Conservation (phyloP, 2,888 invertebrate genomes). For the Rotaria socialis region DNA sequence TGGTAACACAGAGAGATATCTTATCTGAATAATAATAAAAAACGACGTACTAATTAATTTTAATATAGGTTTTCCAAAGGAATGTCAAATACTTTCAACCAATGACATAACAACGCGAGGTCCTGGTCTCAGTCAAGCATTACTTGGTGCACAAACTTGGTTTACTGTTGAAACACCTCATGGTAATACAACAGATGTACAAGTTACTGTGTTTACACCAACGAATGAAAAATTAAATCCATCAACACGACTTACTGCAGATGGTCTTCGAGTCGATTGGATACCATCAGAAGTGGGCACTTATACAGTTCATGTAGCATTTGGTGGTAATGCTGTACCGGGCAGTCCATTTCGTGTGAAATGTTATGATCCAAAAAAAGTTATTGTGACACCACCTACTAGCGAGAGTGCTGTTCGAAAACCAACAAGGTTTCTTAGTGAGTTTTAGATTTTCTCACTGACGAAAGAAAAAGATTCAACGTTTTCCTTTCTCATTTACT, state of each 20-base stretch:
- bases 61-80: background rate
- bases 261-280: slow-evolving; percentile 47
- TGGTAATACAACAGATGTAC: background rate
- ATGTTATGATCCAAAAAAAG: slow-evolving; percentile 74
- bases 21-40: background rate
- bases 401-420: background rate
- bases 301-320: slow-evolving; percentile 73
- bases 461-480: background rate
- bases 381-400: slow-evolving; percentile 60
- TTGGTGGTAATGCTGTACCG: slow-evolving; percentile 75
- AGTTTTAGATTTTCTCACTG: background rate
- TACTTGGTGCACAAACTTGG: slow-evolving; percentile 26
- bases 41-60: background rate
- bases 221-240: slow-evolving; percentile 40
- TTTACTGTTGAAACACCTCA: slow-evolving; percentile 20
- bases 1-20: background rate
- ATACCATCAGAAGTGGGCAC: slow-evolving; percentile 72
- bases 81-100: slow-evolving; percentile 32
- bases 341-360: slow-evolving; percentile 76
- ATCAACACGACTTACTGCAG: slow-evolving; percentile 19
- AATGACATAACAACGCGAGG: background rate
- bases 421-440: slow-evolving; percentile 22
- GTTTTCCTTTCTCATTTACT: background rate
- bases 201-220: slow-evolving; percentile 38
- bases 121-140: slow-evolving; percentile 34